Percentiles rank a stretch among this genome's conserved stretches.
Conservation (phyloP, 2,888 invertebrate genomes). For the Augiades crinisus region DNA sequence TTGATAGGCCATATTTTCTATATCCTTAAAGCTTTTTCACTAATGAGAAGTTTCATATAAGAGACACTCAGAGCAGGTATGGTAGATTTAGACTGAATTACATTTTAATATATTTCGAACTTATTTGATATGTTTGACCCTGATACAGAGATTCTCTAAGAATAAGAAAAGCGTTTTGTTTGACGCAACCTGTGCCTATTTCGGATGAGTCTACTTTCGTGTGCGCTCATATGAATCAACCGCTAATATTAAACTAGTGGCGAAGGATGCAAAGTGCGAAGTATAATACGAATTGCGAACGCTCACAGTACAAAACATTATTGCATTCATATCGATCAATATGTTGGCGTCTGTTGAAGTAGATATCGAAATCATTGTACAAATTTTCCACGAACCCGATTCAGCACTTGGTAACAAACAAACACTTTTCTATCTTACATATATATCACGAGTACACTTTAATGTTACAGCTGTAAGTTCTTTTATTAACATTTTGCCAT, state of each 20-base stretch:
- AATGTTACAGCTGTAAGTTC: not conserved
- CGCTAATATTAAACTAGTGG: constrained; percentile 57
- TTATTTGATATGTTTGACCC: not conserved
- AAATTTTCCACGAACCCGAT: constrained; percentile 43
- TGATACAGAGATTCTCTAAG: constrained; percentile 32
- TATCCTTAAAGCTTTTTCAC: too few species aligned
- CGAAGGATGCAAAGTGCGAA: constrained; percentile 57
- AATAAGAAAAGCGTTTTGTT: constrained; percentile 54
- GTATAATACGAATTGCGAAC: constrained; percentile 42
- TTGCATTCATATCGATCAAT: constrained; percentile 17
- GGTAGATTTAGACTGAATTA: too few species aligned
- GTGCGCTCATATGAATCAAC: constrained; percentile 65
- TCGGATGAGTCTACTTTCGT: constrained; percentile 50
- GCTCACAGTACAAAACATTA: constrained; percentile 30
- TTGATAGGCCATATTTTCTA: too few species aligned
- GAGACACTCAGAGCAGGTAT: too few species aligned
- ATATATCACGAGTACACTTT: not conserved
- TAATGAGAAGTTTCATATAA: too few species aligned
- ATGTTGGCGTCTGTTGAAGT: constrained; percentile 47
- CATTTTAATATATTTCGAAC: not conserved
- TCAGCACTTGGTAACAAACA: constrained; percentile 43
- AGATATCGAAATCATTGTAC: constrained; percentile 51
- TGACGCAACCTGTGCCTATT: constrained; percentile 69
- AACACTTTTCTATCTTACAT: not conserved
- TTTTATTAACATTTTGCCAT: too few species aligned